These are phyloP conservation scores for Gymnogyps californianus DNA, from an alignment of 2,113 vertebrate genomes.

Conservation along the genomic window DNA sequence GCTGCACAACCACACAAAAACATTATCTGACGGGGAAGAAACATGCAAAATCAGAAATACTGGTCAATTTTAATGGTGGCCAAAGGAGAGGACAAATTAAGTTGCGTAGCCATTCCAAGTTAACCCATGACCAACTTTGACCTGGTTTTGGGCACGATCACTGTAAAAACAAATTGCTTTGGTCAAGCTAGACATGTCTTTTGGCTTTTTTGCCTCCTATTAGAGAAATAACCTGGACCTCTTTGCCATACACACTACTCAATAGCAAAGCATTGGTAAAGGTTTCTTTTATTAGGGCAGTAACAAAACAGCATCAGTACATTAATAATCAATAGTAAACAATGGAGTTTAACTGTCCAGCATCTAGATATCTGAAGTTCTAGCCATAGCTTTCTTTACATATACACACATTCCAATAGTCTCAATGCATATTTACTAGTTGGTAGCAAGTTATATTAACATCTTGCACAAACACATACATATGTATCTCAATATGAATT, in stretches of 20 bases:
- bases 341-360: neutral
- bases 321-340: neutral
- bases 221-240: neutral
- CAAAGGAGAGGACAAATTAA: neutral
- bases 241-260: neutral
- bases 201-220: neutral
- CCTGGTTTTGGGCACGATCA: neutral
- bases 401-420: neutral
- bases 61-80: neutral
- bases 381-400: neutral
- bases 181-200: neutral
- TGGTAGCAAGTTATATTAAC: neutral
- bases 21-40: neutral
- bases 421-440: neutral
- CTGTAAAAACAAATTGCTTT: neutral
- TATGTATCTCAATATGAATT: neutral
- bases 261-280: neutral
- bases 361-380: neutral
- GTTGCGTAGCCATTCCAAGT: neutral
- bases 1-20: neutral
- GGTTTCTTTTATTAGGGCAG: slow-evolving; percentile 37
- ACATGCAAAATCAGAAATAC: neutral
- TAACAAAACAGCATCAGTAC: slow-evolving; percentile 31
- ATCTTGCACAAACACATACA: neutral
- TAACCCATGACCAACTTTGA: neutral